Evolutionary conservation across 2,888 invertebrate species (phyloP), one percentile per base, ranked within the genome.

Genomic region (Acanthococcus lagerstroemiae): DNA sequence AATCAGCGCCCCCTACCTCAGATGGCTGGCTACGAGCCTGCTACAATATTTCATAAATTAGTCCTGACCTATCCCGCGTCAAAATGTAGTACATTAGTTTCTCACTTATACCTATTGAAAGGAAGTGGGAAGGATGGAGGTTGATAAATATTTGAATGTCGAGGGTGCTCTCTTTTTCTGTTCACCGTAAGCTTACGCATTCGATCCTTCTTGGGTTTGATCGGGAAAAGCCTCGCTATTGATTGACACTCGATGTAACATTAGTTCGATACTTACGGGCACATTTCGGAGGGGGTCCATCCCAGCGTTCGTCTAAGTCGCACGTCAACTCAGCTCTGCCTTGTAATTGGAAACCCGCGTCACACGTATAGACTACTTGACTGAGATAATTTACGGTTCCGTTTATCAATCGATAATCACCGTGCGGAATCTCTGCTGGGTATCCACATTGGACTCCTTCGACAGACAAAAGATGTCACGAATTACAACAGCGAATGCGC

Each of bases 221-320:
- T n/a, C n/a, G n/a, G n/a, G n/a, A n/a, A n/a, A n/a, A n/a, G n/a
- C n/a, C n/a, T n/a, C n/a, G n/a, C n/a, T n/a, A n/a, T n/a, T 15
- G 15, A 45, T 17, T 45, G 4, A 5, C 15, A 4, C 21, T 9
- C 6, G 22, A 15, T 6, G 3, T 5, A 24, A 54, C n/a, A 19
- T 7, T 45, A 45, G 46, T 7, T 26, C 45, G 15, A 55, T 21
- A 77, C 78, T 79, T 74, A 88, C 88, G 82, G 76, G 91, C 90
- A 76, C 93, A 93, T 72, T 86, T 79, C 0, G 93, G 93, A 57
- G 93, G 93, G 2, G 93, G 93, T 52, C 93, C 93, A 73, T 93
- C 92, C 93, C 93, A 94, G 60, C 91, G 81, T 75, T 91, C 91
- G 72, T 94, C 93, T 71, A 92, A 87, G 76, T 94, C 94, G 73